Evolutionary conservation across 2,797 vertebrate species (phyloP), one percentile per base, ranked within the genome.

Genomic region (Hoplostethus atlanticus): DNA sequence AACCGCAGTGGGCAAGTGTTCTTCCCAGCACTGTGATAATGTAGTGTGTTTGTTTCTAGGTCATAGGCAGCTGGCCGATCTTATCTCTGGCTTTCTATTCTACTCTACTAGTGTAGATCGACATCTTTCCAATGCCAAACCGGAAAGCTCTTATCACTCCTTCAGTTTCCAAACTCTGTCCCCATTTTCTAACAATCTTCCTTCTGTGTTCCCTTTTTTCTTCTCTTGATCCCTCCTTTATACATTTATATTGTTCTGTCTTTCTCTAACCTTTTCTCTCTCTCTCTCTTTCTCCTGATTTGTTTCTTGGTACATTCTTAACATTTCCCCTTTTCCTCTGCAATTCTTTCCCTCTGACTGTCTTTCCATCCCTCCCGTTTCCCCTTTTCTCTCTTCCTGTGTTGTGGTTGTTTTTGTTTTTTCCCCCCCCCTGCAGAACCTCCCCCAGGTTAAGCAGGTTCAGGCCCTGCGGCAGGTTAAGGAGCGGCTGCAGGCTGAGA

Each of bases 401-500:
- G 86, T 93, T 94, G 90, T 93, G 85, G 94, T 95, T 84, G 93
- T 95, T 65, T 21, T 21, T 21, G 38, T 76, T 56, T 38, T 21
- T 21, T 21, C 1, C 21, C 36, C 57, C 64, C 42, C 13, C 90
- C 91, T 95, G 89, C 96, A 99, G 97, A 97, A 96, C 93, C 96
- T 97, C 90, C 96, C 96, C 85, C 96, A 97, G 96, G 95, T 98
- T 96, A 98, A 97, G 94, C 97, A 98, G 95, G 97, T 97, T 95
- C 96, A 97, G 44, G 94, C 96, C 93, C 95, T 98, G 96, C 96
- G 95, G 88, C 95, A 95, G 94, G 94, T 97, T 93, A 98, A 99
- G 95, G 97, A 98, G 92, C 96, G 95, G 77, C 96, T 99, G 95
- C 93, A 97, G 96, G 95, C 96, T 86, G 98, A 98, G 95, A 99